Percentiles rank a stretch among this genome's conserved stretches.
These are phyloP conservation scores for Spheniscus humboldti DNA, from an alignment of 2,797 vertebrate genomes.

Conservation along the genomic window DNA sequence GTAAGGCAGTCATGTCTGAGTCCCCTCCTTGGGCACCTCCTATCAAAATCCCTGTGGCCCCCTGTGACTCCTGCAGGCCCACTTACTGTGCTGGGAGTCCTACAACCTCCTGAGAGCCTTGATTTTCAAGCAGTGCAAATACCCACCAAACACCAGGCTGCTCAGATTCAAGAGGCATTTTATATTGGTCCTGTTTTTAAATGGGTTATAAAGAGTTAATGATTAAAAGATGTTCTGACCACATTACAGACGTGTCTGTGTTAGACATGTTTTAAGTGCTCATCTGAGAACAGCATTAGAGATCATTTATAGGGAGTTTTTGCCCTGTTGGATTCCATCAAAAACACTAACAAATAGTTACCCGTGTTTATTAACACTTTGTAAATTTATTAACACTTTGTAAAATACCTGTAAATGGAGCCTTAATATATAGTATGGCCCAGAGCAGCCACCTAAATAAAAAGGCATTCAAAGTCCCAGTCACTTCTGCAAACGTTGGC, in stretches of 20 bases:
- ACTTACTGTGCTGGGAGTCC: not conserved
- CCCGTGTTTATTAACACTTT: constrained; percentile 19
- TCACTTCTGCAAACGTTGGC: not conserved
- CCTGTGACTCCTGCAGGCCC: not conserved
- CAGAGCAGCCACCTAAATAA: not conserved
- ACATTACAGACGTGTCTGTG: not conserved
- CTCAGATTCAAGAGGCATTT: not conserved
- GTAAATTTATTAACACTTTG: constrained; percentile 61
- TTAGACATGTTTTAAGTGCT: not conserved
- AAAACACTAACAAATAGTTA: constrained; percentile 20
- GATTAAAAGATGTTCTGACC: not conserved
- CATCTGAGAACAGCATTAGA: not conserved
- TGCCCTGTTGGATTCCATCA: constrained; percentile 27
- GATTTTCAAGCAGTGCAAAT: not conserved
- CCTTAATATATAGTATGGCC: not conserved
- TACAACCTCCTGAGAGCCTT: not conserved
- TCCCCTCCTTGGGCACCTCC: not conserved
- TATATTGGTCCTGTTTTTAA: not conserved
- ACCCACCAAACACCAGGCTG: not conserved
- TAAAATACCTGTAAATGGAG: constrained; percentile 40
- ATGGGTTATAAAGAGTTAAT: not conserved
- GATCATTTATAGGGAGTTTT: not conserved
- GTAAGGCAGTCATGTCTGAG: not conserved
- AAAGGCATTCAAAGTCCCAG: not conserved
- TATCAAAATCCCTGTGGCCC: not conserved